These are phyloP conservation scores for Macaca nemestrina DNA, from an alignment of 2,113 vertebrate genomes.

Conservation along the genomic window DNA sequence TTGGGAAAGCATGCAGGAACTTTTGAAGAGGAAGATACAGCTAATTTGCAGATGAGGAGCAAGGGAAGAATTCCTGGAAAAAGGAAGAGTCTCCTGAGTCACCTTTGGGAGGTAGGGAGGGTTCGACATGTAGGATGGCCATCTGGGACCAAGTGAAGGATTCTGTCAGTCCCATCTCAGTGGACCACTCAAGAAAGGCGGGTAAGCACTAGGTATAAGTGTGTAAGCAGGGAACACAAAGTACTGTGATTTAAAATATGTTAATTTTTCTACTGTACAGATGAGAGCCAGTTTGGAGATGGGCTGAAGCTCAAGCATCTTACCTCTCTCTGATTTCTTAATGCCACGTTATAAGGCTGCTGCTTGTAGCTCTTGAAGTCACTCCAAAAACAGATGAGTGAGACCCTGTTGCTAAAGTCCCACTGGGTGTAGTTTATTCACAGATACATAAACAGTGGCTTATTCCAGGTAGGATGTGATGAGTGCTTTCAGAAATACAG, in stretches of 20 bases:
- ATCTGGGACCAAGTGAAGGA: background rate
- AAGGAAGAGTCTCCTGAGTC: background rate
- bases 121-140: too few species aligned
- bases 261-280: background rate
- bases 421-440: background rate
- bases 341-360: background rate
- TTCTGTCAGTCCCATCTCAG: background rate
- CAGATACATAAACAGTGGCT: rapidly evolving
- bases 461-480: background rate
- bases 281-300: background rate
- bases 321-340: background rate
- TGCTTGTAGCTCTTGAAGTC: background rate
- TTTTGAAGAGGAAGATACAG: background rate
- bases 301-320: background rate
- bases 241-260: background rate
- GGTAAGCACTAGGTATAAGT: background rate
- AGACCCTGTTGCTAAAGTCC: background rate
- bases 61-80: background rate
- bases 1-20: background rate
- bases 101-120: background rate
- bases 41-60: background rate
- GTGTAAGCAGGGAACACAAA: background rate
- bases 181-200: background rate
- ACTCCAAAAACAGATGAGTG: background rate
- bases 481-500: background rate